These are phyloP conservation scores for Metalampra italica DNA, from an alignment of 2,888 invertebrate species.

Conservation along the genomic window DNA sequence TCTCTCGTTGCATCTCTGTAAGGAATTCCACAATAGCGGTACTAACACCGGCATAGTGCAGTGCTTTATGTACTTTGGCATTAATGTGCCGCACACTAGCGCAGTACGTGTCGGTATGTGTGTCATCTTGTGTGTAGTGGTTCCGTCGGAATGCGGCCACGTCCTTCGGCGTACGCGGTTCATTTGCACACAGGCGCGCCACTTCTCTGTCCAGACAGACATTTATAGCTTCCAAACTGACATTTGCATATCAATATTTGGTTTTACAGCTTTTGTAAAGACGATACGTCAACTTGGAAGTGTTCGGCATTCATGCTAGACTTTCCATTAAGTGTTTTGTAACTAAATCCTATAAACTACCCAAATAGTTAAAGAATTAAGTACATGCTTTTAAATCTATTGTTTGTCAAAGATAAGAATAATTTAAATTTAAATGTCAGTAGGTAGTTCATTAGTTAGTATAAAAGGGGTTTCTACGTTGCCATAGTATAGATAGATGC, in stretches of 20 bases:
- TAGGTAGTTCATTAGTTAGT: too few relatives aligned
- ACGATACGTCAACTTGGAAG: not conserved
- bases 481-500: too few relatives aligned
- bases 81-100: constrained; percentile 35
- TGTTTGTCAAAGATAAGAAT: too few relatives aligned
- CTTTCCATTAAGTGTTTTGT: not conserved
- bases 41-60: constrained; percentile 42
- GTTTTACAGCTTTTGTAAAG: constrained; percentile 18
- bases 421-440: too few relatives aligned
- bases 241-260: constrained; percentile 43
- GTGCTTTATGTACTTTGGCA: constrained; percentile 53
- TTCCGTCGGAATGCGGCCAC: constrained; percentile 73
- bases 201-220: constrained; percentile 36
- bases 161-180: constrained; percentile 72
- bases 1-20: constrained; percentile 53
- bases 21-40: constrained; percentile 57
- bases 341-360: too few relatives aligned
- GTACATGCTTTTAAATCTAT: too few relatives aligned
- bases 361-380: too few relatives aligned
- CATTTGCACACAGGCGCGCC: constrained; percentile 70
- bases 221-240: constrained; percentile 67
- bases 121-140: constrained; percentile 61
- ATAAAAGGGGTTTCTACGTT: not conserved
- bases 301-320: not conserved
- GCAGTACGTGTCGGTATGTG: constrained; percentile 62